Conservation (phyloP, 2,888 invertebrate genomes). For the Brenthis ino region DNA sequence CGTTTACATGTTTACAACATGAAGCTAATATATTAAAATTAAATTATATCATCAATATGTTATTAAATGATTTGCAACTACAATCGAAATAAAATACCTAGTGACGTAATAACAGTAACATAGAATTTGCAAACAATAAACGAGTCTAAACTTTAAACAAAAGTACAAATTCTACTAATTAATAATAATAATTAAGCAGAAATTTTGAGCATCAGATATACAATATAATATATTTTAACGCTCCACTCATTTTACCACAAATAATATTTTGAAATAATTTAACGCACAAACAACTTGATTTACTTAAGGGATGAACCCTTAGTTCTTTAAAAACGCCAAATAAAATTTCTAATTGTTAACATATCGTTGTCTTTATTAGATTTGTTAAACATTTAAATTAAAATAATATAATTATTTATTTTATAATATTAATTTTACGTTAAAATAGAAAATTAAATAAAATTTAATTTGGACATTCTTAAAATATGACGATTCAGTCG, state of each 20-base stretch:
- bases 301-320: no score
- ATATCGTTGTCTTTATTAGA: neutral
- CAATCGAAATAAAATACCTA: slow-evolving; percentile 56
- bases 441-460: slow-evolving; percentile 16
- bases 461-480: slow-evolving; percentile 1
- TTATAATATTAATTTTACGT: no score
- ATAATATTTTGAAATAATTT: slow-evolving; percentile 67
- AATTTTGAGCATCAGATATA: slow-evolving; percentile 77
- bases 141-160: slow-evolving; percentile 52
- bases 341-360: no score
- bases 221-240: slow-evolving; percentile 42
- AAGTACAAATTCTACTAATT: slow-evolving; percentile 56
- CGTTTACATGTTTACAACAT: slow-evolving; percentile 47
- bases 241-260: slow-evolving; percentile 69
- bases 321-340: no score
- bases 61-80: slow-evolving; percentile 55
- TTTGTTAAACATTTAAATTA: neutral
- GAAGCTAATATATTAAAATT: slow-evolving; percentile 54
- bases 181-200: slow-evolving; percentile 65
- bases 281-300: neutral
- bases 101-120: slow-evolving; percentile 55
- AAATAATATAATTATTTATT: no score
- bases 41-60: slow-evolving; percentile 20
- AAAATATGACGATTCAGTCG: slow-evolving; percentile 49
- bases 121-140: slow-evolving; percentile 62